Conservation (phyloP, 2,113 vertebrate species). For the Esox niger region DNA sequence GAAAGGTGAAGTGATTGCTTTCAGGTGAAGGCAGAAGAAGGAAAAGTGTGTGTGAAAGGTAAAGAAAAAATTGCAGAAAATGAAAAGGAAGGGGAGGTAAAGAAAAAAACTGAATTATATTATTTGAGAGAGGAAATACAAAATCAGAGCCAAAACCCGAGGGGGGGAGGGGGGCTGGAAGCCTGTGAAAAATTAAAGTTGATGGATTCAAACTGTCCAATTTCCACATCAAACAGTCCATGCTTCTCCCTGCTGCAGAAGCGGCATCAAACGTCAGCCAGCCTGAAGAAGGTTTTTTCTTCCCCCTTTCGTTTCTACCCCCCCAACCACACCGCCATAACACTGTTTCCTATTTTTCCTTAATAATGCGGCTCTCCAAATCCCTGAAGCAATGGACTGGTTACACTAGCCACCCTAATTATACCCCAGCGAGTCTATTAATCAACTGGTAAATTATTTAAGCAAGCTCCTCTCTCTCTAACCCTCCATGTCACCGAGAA, state of each 20-base stretch:
- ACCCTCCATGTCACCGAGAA: no score
- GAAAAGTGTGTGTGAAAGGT: constrained; percentile 69
- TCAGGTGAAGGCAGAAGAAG: no score
- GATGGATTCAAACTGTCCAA: constrained; percentile 94
- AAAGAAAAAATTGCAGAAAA: constrained; percentile 14
- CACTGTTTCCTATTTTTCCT: constrained; percentile 43
- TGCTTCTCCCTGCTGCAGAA: no score
- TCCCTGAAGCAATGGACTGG: no score
- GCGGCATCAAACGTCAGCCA: no score
- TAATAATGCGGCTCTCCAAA: background rate
- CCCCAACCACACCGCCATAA: background rate
- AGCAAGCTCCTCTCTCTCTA: no score
- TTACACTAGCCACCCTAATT: no score
- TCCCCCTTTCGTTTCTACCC: constrained; percentile 56
- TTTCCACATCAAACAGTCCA: constrained; percentile 89
- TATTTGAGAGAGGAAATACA: constrained; percentile 66
- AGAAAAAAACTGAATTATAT: constrained; percentile 52
- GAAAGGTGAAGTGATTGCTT: no score
- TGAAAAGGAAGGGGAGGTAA: background rate
- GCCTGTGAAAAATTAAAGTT: constrained; percentile 84
- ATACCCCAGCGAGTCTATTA: no score
- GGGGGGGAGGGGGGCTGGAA: constrained; percentile 76
- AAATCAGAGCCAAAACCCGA: constrained; percentile 14
- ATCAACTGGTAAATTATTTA: no score
- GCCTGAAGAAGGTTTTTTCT: constrained; percentile 55